Evolutionary conservation across 2,797 vertebrate species (phyloP).

Genomic region (Sebastes glaucus): DNA sequence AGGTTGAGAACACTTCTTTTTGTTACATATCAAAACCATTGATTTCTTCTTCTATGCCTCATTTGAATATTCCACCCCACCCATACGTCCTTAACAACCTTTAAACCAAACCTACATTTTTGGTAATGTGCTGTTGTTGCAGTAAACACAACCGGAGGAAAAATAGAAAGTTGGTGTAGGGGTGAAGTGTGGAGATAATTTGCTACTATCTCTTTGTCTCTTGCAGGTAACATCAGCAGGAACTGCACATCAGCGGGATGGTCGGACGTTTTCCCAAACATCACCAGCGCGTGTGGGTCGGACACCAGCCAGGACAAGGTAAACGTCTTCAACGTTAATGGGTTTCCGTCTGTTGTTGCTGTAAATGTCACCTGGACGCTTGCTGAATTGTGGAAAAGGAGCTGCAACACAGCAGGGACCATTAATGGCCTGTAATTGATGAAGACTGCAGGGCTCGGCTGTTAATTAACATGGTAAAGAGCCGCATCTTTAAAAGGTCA

Average conservation of each 20-base stretch:
- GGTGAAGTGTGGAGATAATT: neutral
- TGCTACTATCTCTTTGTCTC: neutral
- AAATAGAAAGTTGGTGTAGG: neutral
- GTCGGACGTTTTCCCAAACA: constrained; percentile 89
- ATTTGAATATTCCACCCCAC: neutral
- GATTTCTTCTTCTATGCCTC: neutral
- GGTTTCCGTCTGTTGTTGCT: neutral
- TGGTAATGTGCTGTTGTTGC: neutral
- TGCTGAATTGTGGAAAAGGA: neutral
- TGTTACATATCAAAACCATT: neutral
- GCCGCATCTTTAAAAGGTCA: constrained; percentile 36
- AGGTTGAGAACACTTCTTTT: neutral
- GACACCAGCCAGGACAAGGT: constrained; percentile 83
- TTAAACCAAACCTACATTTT: neutral
- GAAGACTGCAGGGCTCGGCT: constrained; percentile 28
- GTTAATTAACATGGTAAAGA: constrained; percentile 40
- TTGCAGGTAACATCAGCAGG: constrained; percentile 91
- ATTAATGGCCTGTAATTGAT: constrained; percentile 19
- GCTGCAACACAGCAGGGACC: neutral
- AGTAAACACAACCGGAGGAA: neutral
- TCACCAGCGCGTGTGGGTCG: constrained; percentile 83
- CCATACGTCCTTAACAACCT: neutral
- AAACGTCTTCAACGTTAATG: neutral
- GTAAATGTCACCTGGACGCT: constrained; percentile 8
- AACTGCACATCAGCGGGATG: constrained; percentile 89